Conservation (phyloP, 2,888 invertebrate species). For the Galerucella nymphaeae region DNA sequence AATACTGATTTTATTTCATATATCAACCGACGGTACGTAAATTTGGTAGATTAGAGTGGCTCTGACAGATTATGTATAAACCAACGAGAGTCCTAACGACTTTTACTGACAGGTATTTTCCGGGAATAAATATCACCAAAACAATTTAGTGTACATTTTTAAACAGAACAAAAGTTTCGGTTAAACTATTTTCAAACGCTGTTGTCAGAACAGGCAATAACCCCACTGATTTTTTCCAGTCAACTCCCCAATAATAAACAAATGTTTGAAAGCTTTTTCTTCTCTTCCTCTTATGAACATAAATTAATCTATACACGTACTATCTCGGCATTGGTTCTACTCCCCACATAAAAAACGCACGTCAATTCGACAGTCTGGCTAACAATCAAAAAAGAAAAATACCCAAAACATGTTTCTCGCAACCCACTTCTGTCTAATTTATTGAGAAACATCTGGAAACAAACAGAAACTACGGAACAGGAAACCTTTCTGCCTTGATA, state of each 20-base stretch:
- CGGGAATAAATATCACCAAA: background rate
- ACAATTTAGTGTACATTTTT: background rate
- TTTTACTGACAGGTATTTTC: background rate
- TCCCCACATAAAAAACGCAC: background rate
- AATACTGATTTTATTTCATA: background rate
- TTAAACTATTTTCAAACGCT: too few relatives aligned
- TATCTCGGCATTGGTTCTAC: too few relatives aligned
- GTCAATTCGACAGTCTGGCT: background rate
- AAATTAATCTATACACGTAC: too few relatives aligned
- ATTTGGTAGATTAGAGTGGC: background rate
- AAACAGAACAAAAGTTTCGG: too few relatives aligned
- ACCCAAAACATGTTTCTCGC: slow-evolving; percentile 17
- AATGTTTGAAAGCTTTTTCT: too few relatives aligned
- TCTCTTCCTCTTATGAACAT: too few relatives aligned
- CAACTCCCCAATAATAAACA: too few relatives aligned
- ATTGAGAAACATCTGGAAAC: slow-evolving; percentile 44
- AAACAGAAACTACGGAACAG: slow-evolving; percentile 43
- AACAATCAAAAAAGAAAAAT: slow-evolving; percentile 11
- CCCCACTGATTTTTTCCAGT: too few relatives aligned
- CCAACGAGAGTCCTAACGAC: background rate
- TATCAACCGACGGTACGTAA: background rate
- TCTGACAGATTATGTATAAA: background rate
- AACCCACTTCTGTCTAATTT: slow-evolving; percentile 36
- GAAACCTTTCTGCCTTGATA: slow-evolving; percentile 35
- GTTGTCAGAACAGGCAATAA: too few relatives aligned